Evolutionary conservation across 2,113 vertebrate species (phyloP), one percentile per base, ranked within the genome.

Genomic region (Epinephelus fuscoguttatus): DNA sequence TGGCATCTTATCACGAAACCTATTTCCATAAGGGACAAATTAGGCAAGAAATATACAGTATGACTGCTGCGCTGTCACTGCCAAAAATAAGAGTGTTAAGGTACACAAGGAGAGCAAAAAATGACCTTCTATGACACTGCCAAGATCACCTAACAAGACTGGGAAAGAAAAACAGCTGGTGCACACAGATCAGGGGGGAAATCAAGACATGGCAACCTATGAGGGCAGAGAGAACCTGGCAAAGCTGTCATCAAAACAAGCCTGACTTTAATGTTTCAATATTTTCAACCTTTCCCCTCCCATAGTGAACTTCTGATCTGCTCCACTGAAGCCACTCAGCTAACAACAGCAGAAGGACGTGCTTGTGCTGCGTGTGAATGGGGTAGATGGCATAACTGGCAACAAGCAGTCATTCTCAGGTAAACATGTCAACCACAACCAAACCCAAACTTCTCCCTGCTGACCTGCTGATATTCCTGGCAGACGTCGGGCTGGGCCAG

Each of bases 391-490:
- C 10, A 40, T 77, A 64, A 49, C 60, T 76, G 76, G 78, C 25
- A 69, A 42, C 80, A 13, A 74, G 64, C 37, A 62, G 57, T 69
- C 19, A 77, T 61, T 78, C 55, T 71, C 64, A 75, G 84, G 78
- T 88, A 57, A 89, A 84, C 68, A 78, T 47, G 49, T 60, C 12
- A 75, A 67, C 66, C 85, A 76, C 53, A 82, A 82, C 18, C 56
- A 69, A 79, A 84, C 15, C 21, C 66, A 47, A 63, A 52, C 49
- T 25, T 56, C 57, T 66, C 59, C 40, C 12, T 37, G 15, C 95
- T 96, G 87, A 99, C 98, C 89, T 97, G 96, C 75, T 96, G 97
- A 80, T 96, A 96, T 0, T 88, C 92, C 61, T 98, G 97, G 53
- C 96, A 96, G 81, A 97, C 92, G 5, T 94, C 94, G 1, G 94